Percentiles rank a stretch among this genome's conserved stretches.
Evolutionary conservation across 2,797 vertebrate species (phyloP).

Genomic region (Etheostoma perlongum): DNA sequence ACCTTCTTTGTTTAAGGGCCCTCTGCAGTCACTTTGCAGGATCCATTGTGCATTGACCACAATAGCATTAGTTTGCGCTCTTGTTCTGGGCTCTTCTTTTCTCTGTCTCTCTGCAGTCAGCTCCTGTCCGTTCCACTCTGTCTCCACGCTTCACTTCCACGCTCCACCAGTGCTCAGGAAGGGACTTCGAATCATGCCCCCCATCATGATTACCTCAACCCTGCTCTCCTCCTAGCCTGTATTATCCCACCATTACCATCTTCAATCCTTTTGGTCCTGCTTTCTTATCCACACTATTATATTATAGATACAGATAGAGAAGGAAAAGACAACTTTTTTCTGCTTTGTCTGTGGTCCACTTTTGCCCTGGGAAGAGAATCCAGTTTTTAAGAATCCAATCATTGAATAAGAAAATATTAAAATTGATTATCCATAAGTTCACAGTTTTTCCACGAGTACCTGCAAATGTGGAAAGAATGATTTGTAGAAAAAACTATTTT

Average conservation of each 20-base stretch:
- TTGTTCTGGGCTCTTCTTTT: conserved; percentile 82
- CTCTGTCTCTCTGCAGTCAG: conserved; percentile 85
- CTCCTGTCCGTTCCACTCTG: conserved; percentile 90
- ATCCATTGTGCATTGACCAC: conserved; percentile 87
- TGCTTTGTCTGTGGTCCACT: conserved; percentile 52
- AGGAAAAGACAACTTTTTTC: conserved; percentile 44
- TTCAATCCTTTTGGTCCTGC: conserved; percentile 24
- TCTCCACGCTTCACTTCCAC: conserved; percentile 84
- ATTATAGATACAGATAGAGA: conserved; percentile 60
- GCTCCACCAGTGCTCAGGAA: conserved; percentile 74
- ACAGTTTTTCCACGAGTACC: conserved; percentile 33
- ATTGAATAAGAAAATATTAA: conserved; percentile 68
- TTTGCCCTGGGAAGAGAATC: conserved; percentile 53
- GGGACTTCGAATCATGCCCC: conserved; percentile 69
- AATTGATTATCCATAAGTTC: conserved; percentile 57
- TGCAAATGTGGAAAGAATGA: conserved; percentile 44
- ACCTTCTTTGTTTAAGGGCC: conserved; percentile 87
- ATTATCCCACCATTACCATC: conserved; percentile 44
- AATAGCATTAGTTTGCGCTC: conserved; percentile 90
- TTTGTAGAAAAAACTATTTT: conserved; percentile 47
- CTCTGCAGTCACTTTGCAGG: conserved; percentile 88
- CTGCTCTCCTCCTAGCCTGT: conserved; percentile 46
- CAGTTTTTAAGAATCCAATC: conserved; percentile 56
- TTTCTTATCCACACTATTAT: conserved; percentile 67
- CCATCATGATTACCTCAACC: conserved; percentile 54